phyloP scores from a whole-genome alignment of 2,888 invertebrate genomes.

The Hydropsyche betteni region DNA sequence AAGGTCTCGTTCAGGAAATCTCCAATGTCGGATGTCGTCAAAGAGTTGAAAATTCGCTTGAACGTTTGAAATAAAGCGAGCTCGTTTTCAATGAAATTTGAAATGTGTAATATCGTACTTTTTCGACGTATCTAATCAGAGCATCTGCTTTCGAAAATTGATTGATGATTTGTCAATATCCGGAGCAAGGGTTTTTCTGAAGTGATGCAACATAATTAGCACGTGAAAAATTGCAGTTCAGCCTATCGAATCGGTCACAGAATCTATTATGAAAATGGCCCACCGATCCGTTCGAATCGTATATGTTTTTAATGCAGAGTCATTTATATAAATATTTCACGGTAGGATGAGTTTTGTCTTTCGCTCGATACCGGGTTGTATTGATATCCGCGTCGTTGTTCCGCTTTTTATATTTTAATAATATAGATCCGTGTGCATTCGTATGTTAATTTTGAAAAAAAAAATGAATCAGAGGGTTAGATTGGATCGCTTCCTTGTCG shows the following conservation, averaged over 20 bases:
- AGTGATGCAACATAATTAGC: slow-evolving; percentile 31
- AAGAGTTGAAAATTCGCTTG: slow-evolving; percentile 1
- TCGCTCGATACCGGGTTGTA: slow-evolving; percentile 1
- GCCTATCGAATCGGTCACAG: neutral
- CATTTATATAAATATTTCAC: slow-evolving; percentile 51
- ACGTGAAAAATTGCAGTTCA: slow-evolving; percentile 30
- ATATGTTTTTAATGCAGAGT: slow-evolving; percentile 49
- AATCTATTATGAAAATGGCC: slow-evolving; percentile 6
- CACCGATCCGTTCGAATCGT: slow-evolving; percentile 31
- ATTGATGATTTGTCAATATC: slow-evolving; percentile 8
- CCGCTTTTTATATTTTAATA: slow-evolving; percentile 38
- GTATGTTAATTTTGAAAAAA: slow-evolving; percentile 30
- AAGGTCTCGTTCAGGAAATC: slow-evolving; percentile 29
- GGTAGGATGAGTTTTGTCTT: slow-evolving; percentile 36
- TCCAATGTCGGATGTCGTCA: slow-evolving; percentile 11
- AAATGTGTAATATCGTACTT: no score
- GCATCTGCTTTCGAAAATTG: neutral
- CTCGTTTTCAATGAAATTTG: no score
- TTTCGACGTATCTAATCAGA: no score
- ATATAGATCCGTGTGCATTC: slow-evolving; percentile 33
- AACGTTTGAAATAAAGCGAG: no score
- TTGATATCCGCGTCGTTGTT: slow-evolving; percentile 39
- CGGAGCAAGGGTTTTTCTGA: neutral
- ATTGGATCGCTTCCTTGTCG: no score
- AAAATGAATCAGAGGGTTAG: no score